phyloP scores from a whole-genome alignment of 2,797 vertebrate species.

The Catamblyrhynchus diadema region DNA sequence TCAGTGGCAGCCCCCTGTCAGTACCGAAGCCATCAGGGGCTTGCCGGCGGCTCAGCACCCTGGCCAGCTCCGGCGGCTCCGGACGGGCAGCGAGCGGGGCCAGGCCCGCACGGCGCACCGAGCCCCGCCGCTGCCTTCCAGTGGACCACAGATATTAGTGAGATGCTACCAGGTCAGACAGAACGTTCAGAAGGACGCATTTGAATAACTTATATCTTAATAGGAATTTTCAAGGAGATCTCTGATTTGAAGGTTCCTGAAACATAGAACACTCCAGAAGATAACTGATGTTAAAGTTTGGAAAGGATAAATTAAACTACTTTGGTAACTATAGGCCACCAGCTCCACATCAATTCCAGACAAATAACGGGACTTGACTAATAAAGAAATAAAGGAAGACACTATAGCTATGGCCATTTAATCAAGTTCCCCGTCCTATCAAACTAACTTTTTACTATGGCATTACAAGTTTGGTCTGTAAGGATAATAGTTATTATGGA shows the following conservation, averaged over 20 bases:
- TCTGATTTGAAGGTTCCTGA: background rate
- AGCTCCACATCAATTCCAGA: background rate
- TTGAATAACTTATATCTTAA: background rate
- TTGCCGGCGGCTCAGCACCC: background rate
- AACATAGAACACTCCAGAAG: background rate
- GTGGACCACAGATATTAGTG: accelerated
- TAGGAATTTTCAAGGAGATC: background rate
- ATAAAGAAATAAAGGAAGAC: background rate
- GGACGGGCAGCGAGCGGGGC: background rate
- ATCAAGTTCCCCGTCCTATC: background rate
- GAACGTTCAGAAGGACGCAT: accelerated
- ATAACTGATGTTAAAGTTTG: background rate
- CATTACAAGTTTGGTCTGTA: background rate
- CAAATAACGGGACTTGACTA: background rate
- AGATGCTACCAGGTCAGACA: background rate
- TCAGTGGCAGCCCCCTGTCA: accelerated
- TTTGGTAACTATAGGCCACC: background rate
- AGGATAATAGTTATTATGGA: background rate
- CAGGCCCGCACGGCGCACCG: too few relatives aligned
- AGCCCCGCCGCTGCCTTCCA: accelerated
- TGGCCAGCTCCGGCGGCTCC: background rate
- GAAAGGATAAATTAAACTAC: background rate
- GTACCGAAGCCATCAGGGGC: accelerated
- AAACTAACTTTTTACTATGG: background rate
- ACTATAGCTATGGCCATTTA: background rate